phyloP scores from a whole-genome alignment of 2,888 invertebrate species.

The Sinohyriopsis cumingii region DNA sequence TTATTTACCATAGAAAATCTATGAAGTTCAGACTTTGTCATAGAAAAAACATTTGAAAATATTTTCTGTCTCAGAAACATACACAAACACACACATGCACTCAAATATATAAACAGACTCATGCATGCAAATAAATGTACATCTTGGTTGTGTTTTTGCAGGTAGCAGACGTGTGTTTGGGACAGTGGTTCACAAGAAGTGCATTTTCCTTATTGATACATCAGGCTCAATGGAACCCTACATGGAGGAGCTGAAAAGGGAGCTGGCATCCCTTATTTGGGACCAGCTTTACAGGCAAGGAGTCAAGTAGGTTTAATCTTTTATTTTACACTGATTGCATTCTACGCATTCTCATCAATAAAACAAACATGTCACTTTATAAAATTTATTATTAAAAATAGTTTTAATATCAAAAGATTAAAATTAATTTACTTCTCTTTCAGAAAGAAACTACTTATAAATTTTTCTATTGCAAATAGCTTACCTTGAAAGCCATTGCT shows the following conservation, averaged over 20 bases:
- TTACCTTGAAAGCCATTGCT: too few relatives aligned
- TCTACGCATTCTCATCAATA: constrained; percentile 21
- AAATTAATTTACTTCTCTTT: neutral
- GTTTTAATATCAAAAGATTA: neutral
- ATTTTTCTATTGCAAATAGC: too few relatives aligned
- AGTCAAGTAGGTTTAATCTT: constrained; percentile 50
- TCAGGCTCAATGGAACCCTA: constrained; percentile 72
- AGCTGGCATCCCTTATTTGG: constrained; percentile 70
- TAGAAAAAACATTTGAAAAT: too few relatives aligned
- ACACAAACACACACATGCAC: too few relatives aligned
- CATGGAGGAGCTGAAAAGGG: constrained; percentile 70
- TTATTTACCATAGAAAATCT: too few relatives aligned
- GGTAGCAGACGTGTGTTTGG: constrained; percentile 70
- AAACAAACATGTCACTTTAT: too few relatives aligned
- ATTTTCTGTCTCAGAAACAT: too few relatives aligned
- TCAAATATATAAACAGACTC: too few relatives aligned
- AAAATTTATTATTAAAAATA: neutral
- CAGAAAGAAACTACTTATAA: too few relatives aligned
- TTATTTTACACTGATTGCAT: constrained; percentile 43
- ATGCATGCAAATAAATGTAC: too few relatives aligned
- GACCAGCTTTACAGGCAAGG: constrained; percentile 69
- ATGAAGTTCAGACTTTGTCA: too few relatives aligned
- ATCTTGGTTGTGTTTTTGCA: constrained; percentile 28
- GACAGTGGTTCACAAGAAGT: constrained; percentile 67
- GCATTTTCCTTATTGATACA: constrained; percentile 69